Percentiles rank a stretch among this genome's conserved stretches.
Conservation (phyloP, 2,888 invertebrate species). For the Diarsia dahlii region DNA sequence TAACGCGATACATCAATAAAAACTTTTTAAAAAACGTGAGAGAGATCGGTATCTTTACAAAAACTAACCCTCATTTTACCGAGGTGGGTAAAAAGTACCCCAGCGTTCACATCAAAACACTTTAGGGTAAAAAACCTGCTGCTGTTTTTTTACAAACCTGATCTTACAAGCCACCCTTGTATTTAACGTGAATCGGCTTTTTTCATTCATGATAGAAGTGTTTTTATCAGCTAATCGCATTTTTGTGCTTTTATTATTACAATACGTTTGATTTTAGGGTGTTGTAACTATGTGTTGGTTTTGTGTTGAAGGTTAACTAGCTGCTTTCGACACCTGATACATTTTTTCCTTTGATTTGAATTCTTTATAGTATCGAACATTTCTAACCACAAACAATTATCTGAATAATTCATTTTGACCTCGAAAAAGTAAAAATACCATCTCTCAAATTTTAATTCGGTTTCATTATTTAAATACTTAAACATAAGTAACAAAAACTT, state of each 20-base stretch:
- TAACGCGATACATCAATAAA: slow-evolving; percentile 78
- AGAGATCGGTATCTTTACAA: slow-evolving; percentile 85
- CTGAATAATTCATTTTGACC: background rate
- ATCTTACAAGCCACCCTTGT: slow-evolving; percentile 66
- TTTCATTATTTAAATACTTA: slow-evolving; percentile 30
- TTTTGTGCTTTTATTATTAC: slow-evolving; percentile 29
- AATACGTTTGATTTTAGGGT: slow-evolving; percentile 28
- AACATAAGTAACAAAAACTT: slow-evolving; percentile 59
- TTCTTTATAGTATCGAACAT: background rate
- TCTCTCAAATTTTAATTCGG: slow-evolving; percentile 15
- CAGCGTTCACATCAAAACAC: slow-evolving; percentile 74
- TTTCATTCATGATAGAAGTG: slow-evolving; percentile 61
- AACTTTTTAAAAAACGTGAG: slow-evolving; percentile 87
- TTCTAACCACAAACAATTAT: background rate
- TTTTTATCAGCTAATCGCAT: slow-evolving; percentile 51
- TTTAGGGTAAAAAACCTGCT: slow-evolving; percentile 81
- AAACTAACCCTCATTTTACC: slow-evolving; percentile 76
- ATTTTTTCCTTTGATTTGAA: background rate
- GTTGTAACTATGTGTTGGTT: background rate
- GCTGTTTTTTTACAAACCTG: slow-evolving; percentile 83
- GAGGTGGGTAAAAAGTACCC: slow-evolving; percentile 79
- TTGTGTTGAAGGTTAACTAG: background rate
- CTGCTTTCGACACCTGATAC: background rate
- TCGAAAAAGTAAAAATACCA: slow-evolving; percentile 1
- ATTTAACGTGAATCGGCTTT: slow-evolving; percentile 64